phyloP scores from a whole-genome alignment of 2,888 invertebrate species.

The Elaeidobius kamerunicus region DNA sequence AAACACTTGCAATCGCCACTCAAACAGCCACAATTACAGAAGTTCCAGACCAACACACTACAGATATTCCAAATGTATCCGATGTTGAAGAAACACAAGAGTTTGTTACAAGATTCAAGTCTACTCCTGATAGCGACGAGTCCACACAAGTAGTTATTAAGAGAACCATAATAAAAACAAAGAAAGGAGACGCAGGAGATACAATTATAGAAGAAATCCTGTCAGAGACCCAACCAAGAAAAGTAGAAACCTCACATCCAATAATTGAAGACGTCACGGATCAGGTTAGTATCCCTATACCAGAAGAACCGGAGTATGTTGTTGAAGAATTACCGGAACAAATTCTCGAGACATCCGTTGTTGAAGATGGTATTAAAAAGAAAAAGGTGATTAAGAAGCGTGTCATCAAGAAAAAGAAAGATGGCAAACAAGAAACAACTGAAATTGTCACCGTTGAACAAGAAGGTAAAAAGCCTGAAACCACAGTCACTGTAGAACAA shows the following conservation, averaged over 20 bases:
- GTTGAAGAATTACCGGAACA: constrained; percentile 32
- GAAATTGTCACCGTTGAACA: constrained; percentile 48
- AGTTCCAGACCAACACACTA: constrained; percentile 46
- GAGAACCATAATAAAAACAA: constrained; percentile 53
- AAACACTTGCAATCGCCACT: constrained; percentile 47
- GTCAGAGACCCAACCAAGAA: constrained; percentile 38
- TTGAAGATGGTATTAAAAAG: constrained; percentile 33
- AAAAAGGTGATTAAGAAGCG: constrained; percentile 45
- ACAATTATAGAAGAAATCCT: constrained; percentile 55
- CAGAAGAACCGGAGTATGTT: constrained; percentile 23
- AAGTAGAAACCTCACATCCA: constrained; percentile 31
- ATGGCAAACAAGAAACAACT: constrained; percentile 46
- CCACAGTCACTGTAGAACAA: constrained; percentile 45
- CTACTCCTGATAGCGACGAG: constrained; percentile 53
- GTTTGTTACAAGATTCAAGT: constrained; percentile 58
- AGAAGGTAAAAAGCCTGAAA: constrained; percentile 49
- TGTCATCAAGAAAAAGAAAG: constrained; percentile 47
- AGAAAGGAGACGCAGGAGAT: constrained; percentile 46
- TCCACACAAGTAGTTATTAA: constrained; percentile 58
- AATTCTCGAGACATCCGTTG: constrained; percentile 37
- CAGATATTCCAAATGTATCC: constrained; percentile 42
- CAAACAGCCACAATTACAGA: constrained; percentile 42
- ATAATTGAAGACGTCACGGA: constrained; percentile 36
- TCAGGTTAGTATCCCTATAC: constrained; percentile 26
- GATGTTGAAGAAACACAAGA: constrained; percentile 56